A percentile compares a stretch with the other conserved stretches of the same genome.
Evolutionary conservation across 2,113 vertebrate species (phyloP).

Genomic region (Mus spicilegus): DNA sequence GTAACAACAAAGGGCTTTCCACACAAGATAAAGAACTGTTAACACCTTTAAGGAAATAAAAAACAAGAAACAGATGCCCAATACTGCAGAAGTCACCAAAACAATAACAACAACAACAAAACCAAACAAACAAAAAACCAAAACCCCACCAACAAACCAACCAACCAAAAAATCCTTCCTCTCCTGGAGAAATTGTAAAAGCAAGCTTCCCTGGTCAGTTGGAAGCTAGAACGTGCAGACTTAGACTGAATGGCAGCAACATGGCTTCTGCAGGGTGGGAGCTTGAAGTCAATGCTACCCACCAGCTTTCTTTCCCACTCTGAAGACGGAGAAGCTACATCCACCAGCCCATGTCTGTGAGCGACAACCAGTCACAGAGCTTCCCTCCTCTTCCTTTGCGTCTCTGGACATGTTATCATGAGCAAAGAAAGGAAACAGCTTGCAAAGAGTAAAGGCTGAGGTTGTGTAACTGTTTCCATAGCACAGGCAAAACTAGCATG

Average conservation of each 20-base stretch:
- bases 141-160: too few relatives aligned
- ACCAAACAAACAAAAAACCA: slow-evolving; percentile 21
- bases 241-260: not conserved
- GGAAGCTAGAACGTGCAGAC: not conserved
- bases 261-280: not conserved
- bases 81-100: not conserved
- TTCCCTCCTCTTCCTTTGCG: not conserved
- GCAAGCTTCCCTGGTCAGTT: not conserved
- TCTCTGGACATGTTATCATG: not conserved
- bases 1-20: not conserved
- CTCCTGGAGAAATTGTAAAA: not conserved
- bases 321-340: not conserved
- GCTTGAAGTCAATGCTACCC: not conserved
- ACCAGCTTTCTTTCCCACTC: not conserved
- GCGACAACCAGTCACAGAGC: not conserved
- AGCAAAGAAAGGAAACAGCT: not conserved
- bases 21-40: slow-evolving; percentile 8
- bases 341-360: not conserved
- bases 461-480: not conserved
- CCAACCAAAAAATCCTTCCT: not conserved
- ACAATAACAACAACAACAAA: not conserved
- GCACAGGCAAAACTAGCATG: not conserved
- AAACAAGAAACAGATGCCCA: not conserved
- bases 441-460: not conserved
- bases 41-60: not conserved